Evolutionary conservation across 2,797 vertebrate species (phyloP), one percentile per base, ranked within the genome.

Genomic region (Pseudochirops cupreus): DNA sequence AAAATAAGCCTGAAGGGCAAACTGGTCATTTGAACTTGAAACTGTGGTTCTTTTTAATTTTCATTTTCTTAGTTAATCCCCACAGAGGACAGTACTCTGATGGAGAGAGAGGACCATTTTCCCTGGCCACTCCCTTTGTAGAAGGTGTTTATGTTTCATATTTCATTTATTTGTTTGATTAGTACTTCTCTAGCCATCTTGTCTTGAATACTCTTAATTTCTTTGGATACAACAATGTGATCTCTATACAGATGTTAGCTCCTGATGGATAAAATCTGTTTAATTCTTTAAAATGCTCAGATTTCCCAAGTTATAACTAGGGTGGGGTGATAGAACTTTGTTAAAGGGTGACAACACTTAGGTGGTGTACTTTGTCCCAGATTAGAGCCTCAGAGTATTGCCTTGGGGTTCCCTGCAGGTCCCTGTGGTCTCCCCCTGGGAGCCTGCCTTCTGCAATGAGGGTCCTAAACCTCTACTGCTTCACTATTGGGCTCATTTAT

Each of bases 1-100:
- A 57, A 91, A 92, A 57, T 6, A 26, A 53, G 39, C 39, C 91
- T 53, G 94, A 92, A 62, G 24, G 53, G 26, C 91, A 89, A 93
- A 91, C 59, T 13, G 29, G 56, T 33, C 26, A 92, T 89, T n/a
- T 67, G 92, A 92, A 87, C 54, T 26, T 12, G 2, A 93, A 93
- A 56, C 7, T 29, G 52, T 87, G 56, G 56, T 53, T 87, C 10
- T 53, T 29, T 54, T 82, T 50, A 56, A 50, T 50, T 93, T 59
- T 87, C 26, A 50, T 50, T 21, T 74, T 74, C 13, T 82, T 46
- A 39, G 24, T 0, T 24, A 31, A 53, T 91, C 53, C 18, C 33
- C 59, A 67, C 31, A 89, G 62, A 94, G 89, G 31, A 57, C 62
- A 57, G 74, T 56, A 11, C 28, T 57, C 59, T 14, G n/a, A 28